Evolutionary conservation across 2,888 invertebrate species (phyloP).

Genomic region (Micoletzkya japonica): DNA sequence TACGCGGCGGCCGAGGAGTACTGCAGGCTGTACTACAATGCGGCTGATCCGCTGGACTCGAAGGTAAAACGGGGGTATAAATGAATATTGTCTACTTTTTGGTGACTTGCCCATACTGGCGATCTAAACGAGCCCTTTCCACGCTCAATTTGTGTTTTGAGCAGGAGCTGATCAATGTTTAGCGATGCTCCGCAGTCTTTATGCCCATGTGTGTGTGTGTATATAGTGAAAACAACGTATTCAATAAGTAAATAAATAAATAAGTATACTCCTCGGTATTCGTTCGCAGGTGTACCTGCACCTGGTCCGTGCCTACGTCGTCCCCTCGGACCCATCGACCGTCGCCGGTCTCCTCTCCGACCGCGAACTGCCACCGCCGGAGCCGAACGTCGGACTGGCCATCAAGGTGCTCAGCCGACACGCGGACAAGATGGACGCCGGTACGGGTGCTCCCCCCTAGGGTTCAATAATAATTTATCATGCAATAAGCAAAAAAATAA

Average conservation of each 20-base stretch:
- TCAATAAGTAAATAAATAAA: background rate
- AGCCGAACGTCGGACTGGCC: constrained; percentile 79
- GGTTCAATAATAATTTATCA: background rate
- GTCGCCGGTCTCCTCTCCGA: constrained; percentile 31
- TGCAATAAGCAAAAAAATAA: too few species aligned
- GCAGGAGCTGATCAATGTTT: background rate
- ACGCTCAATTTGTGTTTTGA: background rate
- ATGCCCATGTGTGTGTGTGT: too few species aligned
- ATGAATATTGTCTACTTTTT: background rate
- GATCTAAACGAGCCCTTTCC: background rate
- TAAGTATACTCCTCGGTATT: constrained; percentile 1
- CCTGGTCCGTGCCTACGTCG: constrained; percentile 71
- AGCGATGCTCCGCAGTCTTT: background rate
- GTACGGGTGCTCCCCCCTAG: constrained; percentile 59
- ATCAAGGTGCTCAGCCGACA: constrained; percentile 80
- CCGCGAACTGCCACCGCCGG: constrained; percentile 58
- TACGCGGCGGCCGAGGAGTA: constrained; percentile 81
- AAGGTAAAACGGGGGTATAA: constrained; percentile 36
- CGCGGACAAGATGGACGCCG: constrained; percentile 81
- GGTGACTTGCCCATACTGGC: background rate
- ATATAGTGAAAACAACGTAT: too few species aligned
- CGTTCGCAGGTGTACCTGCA: constrained; percentile 71
- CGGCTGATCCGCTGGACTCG: constrained; percentile 47
- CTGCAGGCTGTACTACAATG: constrained; percentile 68
- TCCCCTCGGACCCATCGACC: constrained; percentile 67